Evolutionary conservation across 1,140 invertebrate genomes (phyloP), one percentile per base, ranked within the genome.

Genomic region (Akabosia matsudoensis): DNA sequence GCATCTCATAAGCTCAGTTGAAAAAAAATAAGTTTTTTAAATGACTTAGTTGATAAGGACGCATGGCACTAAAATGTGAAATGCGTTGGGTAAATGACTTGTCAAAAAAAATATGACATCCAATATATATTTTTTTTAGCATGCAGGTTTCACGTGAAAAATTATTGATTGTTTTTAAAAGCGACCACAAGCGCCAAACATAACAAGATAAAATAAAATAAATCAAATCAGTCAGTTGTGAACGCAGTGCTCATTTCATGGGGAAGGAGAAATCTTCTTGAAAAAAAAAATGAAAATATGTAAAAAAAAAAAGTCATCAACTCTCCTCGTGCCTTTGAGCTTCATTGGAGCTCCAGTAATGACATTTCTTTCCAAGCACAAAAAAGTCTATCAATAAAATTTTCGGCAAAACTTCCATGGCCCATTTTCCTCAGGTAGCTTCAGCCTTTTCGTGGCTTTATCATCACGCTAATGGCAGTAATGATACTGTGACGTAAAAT

Each of bases 81-180:
- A n/a, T n/a, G n/a, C n/a, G n/a, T n/a, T n/a, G n/a, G n/a, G n/a
- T n/a, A 45, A 45, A 45, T 45, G 37, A 45, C 37, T 45, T 45
- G 37, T 45, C 18, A 18, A 45, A 10, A 45, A 45, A 45, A 45
- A 7, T 45, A 45, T 45, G 37, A 45, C 37, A 45, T 45, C 37
- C 37, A 45, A 18, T 45, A 18, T 10, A 45, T 45, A 10, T 45
- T 7, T 45, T 10, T 45, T 45, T 45, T 45, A 45, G 37, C 54
- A 61, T 22, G 54, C 13, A 61, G 54, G 13, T 22, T 16, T 61
- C 54, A 61, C 54, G 54, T 61, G 54, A 61, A 61, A 51, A 10
- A n/a, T n/a, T 45, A 10, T 24, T 61, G 54, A 61, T 61, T 61
- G 54, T 61, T 61, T 61, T 61, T 13, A 61, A 61, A 61, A 61